A percentile compares a stretch with the other conserved stretches of the same genome.
phyloP scores from a whole-genome alignment of 2,797 vertebrate genomes.

The Enoplosus armatus region DNA sequence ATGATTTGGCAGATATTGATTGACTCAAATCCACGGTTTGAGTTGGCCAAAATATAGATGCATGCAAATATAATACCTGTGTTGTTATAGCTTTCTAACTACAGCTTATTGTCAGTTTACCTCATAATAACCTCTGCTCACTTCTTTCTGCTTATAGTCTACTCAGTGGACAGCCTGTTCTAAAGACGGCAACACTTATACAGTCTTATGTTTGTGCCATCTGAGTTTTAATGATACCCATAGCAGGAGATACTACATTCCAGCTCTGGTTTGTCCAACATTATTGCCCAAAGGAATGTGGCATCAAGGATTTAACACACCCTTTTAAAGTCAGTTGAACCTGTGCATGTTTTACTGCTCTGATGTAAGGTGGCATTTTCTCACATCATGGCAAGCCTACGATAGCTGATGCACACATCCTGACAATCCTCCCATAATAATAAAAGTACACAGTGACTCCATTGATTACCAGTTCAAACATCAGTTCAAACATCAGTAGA shows the following conservation, averaged over 20 bases:
- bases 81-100: constrained; percentile 40
- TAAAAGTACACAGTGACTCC: not conserved
- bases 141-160: constrained; percentile 22
- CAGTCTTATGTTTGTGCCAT: constrained; percentile 33
- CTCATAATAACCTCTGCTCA: constrained; percentile 28
- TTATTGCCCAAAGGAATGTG: constrained; percentile 5
- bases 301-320: too few relatives aligned
- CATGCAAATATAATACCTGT: constrained; percentile 24
- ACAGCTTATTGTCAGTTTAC: constrained; percentile 39
- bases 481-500: not conserved
- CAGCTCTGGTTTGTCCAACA: constrained; percentile 17
- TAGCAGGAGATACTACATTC: constrained; percentile 42
- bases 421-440: not conserved
- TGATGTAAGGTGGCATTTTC: not conserved
- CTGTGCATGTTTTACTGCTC: constrained; percentile 12
- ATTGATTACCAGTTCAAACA: constrained; percentile 1
- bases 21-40: constrained; percentile 15
- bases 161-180: not conserved
- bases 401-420: not conserved
- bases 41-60: constrained; percentile 26
- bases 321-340: constrained; percentile 6
- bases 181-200: not conserved
- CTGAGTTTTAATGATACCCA: constrained; percentile 22
- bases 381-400: not conserved
- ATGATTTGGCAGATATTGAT: not conserved